Evolutionary conservation across 2,888 invertebrate genomes (phyloP).

Genomic region (Choristoneura rosaceana): DNA sequence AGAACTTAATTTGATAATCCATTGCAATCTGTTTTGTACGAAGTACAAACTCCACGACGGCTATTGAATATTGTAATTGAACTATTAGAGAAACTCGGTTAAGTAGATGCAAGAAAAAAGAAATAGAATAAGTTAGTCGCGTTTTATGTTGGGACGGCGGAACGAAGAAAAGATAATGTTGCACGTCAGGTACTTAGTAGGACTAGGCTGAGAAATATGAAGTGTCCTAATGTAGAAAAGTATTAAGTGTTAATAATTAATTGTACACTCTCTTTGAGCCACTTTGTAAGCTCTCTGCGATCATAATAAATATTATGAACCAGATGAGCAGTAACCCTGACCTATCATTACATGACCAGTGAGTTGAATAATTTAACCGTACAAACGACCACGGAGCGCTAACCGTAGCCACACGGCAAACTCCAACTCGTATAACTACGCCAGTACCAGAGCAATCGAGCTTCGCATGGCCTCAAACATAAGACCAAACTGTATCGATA

Average conservation of each 20-base stretch:
- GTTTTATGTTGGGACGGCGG: not conserved
- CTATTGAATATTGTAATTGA: not conserved
- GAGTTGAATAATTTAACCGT: constrained; percentile 36
- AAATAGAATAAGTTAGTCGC: not conserved
- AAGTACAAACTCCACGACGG: not conserved
- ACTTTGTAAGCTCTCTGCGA: not conserved
- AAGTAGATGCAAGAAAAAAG: constrained; percentile 2
- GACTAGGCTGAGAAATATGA: not conserved
- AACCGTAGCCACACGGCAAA: constrained; percentile 29
- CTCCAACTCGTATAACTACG: constrained; percentile 22
- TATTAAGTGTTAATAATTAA: not conserved
- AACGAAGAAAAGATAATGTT: not conserved
- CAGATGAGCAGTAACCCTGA: constrained; percentile 13
- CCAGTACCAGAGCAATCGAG: too few species aligned
- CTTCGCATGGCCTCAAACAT: too few species aligned
- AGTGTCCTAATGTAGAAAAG: not conserved
- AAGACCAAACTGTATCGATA: too few species aligned
- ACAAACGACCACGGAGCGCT: constrained; percentile 29
- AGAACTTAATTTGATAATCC: not conserved
- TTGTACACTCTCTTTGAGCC: too few species aligned
- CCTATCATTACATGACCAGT: constrained; percentile 36
- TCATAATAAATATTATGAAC: not conserved
- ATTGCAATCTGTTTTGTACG: not conserved
- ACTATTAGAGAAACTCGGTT: not conserved
- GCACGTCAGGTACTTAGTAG: not conserved